Percentiles rank a stretch among this genome's conserved stretches.
These are phyloP conservation scores for Lasius platythorax DNA, from an alignment of 2,888 invertebrate genomes.

Conservation along the genomic window DNA sequence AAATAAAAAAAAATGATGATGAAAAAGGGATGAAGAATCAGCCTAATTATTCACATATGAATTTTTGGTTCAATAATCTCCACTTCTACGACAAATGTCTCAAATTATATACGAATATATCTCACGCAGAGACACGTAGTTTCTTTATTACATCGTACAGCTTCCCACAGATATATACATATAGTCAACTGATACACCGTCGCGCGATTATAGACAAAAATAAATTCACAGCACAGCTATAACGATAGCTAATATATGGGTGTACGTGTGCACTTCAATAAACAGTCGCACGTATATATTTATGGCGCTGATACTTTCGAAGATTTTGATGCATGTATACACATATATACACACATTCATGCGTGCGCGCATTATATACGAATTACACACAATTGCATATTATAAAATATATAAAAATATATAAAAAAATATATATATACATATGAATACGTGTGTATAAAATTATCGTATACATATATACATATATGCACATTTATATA, in stretches of 20 bases:
- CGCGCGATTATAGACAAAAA: slow-evolving; percentile 57
- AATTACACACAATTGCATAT: too few relatives aligned
- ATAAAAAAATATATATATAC: not conserved
- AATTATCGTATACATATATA: too few relatives aligned
- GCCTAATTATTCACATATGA: not conserved
- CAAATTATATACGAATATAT: not conserved
- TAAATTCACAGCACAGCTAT: slow-evolving; percentile 32
- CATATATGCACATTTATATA: too few relatives aligned
- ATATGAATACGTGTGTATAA: not conserved
- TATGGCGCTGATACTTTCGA: not conserved
- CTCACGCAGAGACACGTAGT: not conserved
- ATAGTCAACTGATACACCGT: slow-evolving; percentile 40
- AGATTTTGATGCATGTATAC: not conserved
- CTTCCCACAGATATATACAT: slow-evolving; percentile 13
- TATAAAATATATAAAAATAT: not conserved
- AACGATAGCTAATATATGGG: not conserved
- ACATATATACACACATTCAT: too few relatives aligned
- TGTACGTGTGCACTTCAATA: not conserved
- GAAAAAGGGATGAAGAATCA: not conserved
- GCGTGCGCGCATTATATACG: too few relatives aligned
- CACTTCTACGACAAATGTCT: not conserved
- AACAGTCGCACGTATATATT: slow-evolving; percentile 9
- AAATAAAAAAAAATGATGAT: not conserved
- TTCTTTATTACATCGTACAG: slow-evolving; percentile 23
- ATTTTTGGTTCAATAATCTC: not conserved